These are phyloP conservation scores for Geotrupes spiniger DNA, from an alignment of 2,888 invertebrate genomes.

Conservation along the genomic window DNA sequence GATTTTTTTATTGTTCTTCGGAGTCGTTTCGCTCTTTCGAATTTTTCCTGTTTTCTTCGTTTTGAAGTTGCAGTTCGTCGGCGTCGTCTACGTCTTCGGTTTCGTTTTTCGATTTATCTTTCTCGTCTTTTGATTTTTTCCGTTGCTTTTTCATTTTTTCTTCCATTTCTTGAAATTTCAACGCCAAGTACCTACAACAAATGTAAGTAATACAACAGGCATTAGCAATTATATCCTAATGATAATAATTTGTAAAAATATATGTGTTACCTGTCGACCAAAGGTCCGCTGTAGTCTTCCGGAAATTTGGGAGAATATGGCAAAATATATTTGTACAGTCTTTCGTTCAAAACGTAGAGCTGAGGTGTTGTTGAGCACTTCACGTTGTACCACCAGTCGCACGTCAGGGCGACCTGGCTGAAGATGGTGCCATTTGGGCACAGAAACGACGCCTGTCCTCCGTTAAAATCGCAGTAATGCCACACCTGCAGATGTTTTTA, in stretches of 20 bases:
- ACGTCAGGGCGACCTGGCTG: slow-evolving; percentile 83
- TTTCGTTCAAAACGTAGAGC: slow-evolving; percentile 82
- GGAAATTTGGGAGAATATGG: slow-evolving; percentile 86
- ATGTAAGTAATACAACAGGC: background rate
- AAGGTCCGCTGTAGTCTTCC: slow-evolving; percentile 84
- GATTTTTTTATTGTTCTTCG: too few relatives aligned
- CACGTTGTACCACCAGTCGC: slow-evolving; percentile 94
- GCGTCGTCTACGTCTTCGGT: slow-evolving; percentile 31
- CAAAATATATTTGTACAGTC: slow-evolving; percentile 83
- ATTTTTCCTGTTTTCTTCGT: slow-evolving; percentile 20
- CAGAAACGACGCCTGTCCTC: slow-evolving; percentile 84
- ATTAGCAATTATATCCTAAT: too few relatives aligned
- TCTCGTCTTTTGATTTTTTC: slow-evolving; percentile 52
- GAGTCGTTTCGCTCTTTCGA: background rate
- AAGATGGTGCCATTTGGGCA: slow-evolving; percentile 91
- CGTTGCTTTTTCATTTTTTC: slow-evolving; percentile 72
- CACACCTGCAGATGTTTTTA: slow-evolving; percentile 75
- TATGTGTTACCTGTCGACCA: slow-evolving; percentile 70
- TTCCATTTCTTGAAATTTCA: slow-evolving; percentile 86
- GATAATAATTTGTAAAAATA: too few relatives aligned
- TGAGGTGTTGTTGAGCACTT: slow-evolving; percentile 80
- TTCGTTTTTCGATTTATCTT: slow-evolving; percentile 29
- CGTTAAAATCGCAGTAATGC: slow-evolving; percentile 90
- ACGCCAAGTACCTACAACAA: slow-evolving; percentile 65
- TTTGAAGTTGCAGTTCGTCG: slow-evolving; percentile 27